Evolutionary conservation across 1,140 invertebrate species (phyloP).

Genomic region (Drosophila bifasciata): DNA sequence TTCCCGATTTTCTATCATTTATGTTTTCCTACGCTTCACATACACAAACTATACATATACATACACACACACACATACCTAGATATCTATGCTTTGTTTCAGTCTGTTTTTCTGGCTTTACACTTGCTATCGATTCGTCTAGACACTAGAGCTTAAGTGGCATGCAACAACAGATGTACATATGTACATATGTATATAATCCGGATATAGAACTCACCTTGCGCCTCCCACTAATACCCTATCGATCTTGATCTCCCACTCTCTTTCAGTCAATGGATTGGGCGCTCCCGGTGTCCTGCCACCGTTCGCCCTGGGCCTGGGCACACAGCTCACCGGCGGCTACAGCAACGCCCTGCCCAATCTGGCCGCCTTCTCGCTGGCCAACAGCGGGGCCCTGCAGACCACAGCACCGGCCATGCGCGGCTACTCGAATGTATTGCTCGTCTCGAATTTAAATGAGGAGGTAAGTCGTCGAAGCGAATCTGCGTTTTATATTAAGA

Average conservation of each 20-base stretch:
- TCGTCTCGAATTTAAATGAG: slow-evolving; percentile 96
- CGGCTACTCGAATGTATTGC: slow-evolving; percentile 91
- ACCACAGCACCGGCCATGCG: slow-evolving; percentile 88
- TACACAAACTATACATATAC: slow-evolving; percentile 3
- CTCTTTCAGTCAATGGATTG: slow-evolving; percentile 83
- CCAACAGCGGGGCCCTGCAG: slow-evolving; percentile 86
- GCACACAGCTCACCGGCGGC: slow-evolving; percentile 89
- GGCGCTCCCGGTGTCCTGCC: slow-evolving; percentile 92
- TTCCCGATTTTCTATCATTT: slow-evolving; percentile 68
- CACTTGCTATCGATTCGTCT: slow-evolving; percentile 75
- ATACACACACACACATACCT: slow-evolving; percentile 6
- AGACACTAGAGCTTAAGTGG: slow-evolving; percentile 57
- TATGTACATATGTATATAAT: slow-evolving; percentile 1
- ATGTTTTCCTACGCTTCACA: slow-evolving; percentile 50
- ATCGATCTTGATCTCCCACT: slow-evolving; percentile 27
- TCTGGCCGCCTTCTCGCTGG: slow-evolving; percentile 89
- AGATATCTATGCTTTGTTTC: slow-evolving; percentile 37
- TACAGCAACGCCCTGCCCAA: slow-evolving; percentile 89
- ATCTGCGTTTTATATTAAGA: too few species aligned
- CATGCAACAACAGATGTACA: slow-evolving; percentile 61
- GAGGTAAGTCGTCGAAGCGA: slow-evolving; percentile 92
- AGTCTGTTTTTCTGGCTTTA: slow-evolving; percentile 48
- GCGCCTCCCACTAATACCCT: slow-evolving; percentile 5
- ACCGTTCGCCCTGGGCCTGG: slow-evolving; percentile 89
- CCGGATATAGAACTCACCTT: neutral